phyloP scores from a whole-genome alignment of 2,797 vertebrate species.

The Meriones psammophilus region DNA sequence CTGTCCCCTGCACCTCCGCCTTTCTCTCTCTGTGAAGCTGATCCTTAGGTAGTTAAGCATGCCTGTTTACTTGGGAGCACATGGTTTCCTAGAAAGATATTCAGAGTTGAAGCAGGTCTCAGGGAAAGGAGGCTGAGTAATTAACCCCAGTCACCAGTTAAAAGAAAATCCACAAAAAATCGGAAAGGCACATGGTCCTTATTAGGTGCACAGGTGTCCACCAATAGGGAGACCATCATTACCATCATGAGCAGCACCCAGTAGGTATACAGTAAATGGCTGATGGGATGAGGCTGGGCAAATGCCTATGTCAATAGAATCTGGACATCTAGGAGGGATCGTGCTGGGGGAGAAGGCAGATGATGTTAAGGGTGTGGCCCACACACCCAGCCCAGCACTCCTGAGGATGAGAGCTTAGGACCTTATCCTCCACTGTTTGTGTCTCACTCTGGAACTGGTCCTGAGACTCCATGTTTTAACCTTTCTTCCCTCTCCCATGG shows the following conservation, averaged over 20 bases:
- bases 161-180: background rate
- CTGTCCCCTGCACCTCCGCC: rapidly evolving
- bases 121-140: background rate
- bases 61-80: background rate
- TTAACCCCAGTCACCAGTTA: background rate
- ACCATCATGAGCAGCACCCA: rapidly evolving
- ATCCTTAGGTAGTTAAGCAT: background rate
- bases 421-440: background rate
- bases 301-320: background rate
- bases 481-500: background rate
- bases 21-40: background rate
- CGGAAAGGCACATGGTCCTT: rapidly evolving
- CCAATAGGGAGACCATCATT: too few relatives aligned
- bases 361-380: background rate
- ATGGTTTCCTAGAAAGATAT: background rate
- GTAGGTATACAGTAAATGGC: background rate
- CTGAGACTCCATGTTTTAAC: background rate
- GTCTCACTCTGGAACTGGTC: background rate
- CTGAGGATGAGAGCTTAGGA: rapidly evolving
- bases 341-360: rapidly evolving
- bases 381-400: background rate
- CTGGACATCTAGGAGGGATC: rapidly evolving
- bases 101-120: background rate
- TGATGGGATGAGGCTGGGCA: background rate
- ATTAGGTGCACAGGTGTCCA: rapidly evolving